These are phyloP conservation scores for Anarhynchus alexandrinus DNA, from an alignment of 2,113 vertebrate species.

Conservation along the genomic window DNA sequence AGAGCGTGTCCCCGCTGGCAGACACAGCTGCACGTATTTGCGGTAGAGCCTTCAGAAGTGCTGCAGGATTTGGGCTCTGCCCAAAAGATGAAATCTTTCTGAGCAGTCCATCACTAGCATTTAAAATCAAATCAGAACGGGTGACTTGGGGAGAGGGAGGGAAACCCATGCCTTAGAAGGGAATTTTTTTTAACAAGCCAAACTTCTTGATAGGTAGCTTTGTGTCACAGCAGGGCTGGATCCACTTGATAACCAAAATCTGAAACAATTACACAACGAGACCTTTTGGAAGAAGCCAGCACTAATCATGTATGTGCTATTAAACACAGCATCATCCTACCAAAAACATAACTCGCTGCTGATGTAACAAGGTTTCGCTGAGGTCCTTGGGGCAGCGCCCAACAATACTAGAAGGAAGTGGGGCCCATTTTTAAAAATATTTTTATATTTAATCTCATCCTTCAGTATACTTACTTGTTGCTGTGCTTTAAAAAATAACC, in stretches of 20 bases:
- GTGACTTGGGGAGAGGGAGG: neutral
- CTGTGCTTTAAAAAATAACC: neutral
- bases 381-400: neutral
- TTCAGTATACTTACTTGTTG: neutral
- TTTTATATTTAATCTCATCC: conserved; percentile 2
- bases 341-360: neutral
- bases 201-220: neutral
- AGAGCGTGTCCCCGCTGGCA: neutral
- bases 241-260: neutral
- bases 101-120: neutral
- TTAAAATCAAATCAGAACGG: neutral
- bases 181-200: neutral
- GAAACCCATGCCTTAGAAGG: neutral
- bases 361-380: neutral
- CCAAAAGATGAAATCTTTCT: neutral
- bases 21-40: fast-evolving
- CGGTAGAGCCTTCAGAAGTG: neutral
- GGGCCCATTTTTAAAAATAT: neutral
- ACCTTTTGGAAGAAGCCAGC: neutral
- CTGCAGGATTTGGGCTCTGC: neutral
- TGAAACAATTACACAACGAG: neutral
- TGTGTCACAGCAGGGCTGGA: neutral
- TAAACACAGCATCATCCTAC: neutral
- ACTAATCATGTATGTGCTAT: neutral
- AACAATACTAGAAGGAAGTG: neutral